phyloP scores from a whole-genome alignment of 2,797 vertebrate genomes.

The Chaetophractus vellerosus region DNA sequence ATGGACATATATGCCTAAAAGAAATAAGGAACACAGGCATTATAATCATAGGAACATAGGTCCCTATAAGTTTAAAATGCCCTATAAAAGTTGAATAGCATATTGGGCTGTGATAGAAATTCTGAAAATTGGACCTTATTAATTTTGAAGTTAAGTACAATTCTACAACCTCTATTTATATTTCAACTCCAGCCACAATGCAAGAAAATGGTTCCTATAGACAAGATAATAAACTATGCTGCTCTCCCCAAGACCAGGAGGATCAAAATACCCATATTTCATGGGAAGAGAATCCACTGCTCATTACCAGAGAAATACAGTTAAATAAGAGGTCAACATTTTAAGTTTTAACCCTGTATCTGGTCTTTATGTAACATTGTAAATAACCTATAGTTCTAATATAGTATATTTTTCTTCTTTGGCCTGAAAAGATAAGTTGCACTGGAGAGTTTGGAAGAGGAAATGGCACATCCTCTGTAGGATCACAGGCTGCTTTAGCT shows the following conservation, averaged over 20 bases:
- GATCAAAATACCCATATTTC: background rate
- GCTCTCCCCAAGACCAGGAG: background rate
- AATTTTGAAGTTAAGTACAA: conserved; percentile 60
- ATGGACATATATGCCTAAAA: background rate
- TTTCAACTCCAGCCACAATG: conserved; percentile 55
- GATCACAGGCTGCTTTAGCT: background rate
- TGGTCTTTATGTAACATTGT: background rate
- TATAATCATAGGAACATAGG: conserved; percentile 22
- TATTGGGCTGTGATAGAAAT: conserved; percentile 7
- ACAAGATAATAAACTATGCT: background rate
- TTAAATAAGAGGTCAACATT: background rate
- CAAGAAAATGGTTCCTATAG: background rate
- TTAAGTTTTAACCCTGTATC: background rate
- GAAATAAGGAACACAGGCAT: background rate
- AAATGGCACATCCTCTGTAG: background rate
- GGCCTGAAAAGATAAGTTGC: conserved; percentile 10
- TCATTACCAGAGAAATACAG: background rate
- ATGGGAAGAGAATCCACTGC: background rate
- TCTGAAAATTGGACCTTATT: conserved; percentile 41
- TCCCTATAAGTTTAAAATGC: background rate
- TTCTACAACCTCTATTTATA: conserved; percentile 21
- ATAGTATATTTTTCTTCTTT: background rate
- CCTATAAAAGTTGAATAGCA: conserved; percentile 49
- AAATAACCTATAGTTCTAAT: background rate
- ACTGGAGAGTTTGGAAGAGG: background rate